These are phyloP conservation scores for Blastomussa wellsi DNA, from an alignment of 92 coral and sea anemone species.

Conservation along the genomic window DNA sequence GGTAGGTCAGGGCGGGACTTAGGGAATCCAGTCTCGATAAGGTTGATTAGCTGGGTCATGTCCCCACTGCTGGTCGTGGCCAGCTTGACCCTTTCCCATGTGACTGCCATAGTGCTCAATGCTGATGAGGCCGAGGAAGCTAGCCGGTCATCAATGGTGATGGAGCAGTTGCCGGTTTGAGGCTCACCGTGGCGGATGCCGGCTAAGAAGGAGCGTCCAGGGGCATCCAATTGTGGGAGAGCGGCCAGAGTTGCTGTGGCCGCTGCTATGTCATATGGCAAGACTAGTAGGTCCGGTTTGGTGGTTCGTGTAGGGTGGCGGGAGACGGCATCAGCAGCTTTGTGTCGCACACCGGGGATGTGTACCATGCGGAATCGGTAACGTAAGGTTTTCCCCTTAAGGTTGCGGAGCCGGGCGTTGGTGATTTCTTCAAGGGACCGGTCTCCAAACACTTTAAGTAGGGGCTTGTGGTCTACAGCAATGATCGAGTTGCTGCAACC, in stretches of 20 bases:
- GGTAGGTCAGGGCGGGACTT: slow-evolving; percentile 44
- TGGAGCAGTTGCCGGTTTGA: background rate
- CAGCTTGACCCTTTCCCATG: slow-evolving; percentile 29
- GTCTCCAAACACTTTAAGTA: slow-evolving; percentile 56
- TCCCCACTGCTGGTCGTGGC: slow-evolving; percentile 37
- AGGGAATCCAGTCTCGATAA: slow-evolving; percentile 56
- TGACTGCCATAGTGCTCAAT: no score
- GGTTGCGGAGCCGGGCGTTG: slow-evolving; percentile 57
- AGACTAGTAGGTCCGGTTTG: slow-evolving; percentile 30
- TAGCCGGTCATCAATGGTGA: slow-evolving; percentile 30
- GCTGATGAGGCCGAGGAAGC: slow-evolving; percentile 29
- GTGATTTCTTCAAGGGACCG: slow-evolving; percentile 54
- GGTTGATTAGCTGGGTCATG: slow-evolving; percentile 16
- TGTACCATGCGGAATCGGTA: slow-evolving; percentile 48
- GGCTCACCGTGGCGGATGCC: slow-evolving; percentile 29
- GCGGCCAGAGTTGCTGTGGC: background rate
- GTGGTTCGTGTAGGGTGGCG: slow-evolving; percentile 53
- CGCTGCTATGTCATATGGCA: slow-evolving; percentile 49
- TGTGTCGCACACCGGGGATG: slow-evolving; percentile 57
- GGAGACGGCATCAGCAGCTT: slow-evolving; percentile 63
- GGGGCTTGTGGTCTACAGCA: no score
- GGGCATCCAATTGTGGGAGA: slow-evolving; percentile 1
- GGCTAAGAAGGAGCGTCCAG: slow-evolving; percentile 28
- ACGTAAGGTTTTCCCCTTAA: slow-evolving; percentile 57
- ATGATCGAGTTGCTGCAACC: no score